A percentile compares a stretch with the other conserved stretches of the same genome.
Conservation (phyloP, 2,888 invertebrate genomes). For the Drosophila anomelani region DNA sequence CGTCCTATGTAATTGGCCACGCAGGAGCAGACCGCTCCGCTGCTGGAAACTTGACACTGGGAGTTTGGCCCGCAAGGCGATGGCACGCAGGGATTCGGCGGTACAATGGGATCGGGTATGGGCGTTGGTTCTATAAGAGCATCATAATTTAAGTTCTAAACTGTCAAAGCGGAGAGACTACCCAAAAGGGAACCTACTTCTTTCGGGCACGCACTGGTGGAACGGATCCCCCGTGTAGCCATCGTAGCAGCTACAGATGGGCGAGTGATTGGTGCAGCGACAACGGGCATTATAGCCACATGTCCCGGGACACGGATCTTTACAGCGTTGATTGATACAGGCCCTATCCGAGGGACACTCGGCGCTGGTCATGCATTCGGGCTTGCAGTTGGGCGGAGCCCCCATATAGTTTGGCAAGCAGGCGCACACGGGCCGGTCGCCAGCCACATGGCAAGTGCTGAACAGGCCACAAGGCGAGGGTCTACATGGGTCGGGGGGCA, state of each 20-base stretch:
- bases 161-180: background rate
- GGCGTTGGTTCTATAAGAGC: conserved; percentile 70
- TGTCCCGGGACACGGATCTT: conserved; percentile 90
- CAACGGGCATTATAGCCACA: conserved; percentile 91
- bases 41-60: conserved; percentile 85
- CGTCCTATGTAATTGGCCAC: conserved; percentile 87
- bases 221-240: conserved; percentile 91
- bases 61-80: conserved; percentile 89
- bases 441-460: conserved; percentile 86
- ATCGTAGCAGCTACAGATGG: conserved; percentile 89
- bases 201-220: conserved; percentile 87
- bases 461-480: conserved; percentile 86
- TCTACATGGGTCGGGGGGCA: conserved; percentile 84
- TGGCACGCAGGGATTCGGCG: conserved; percentile 87
- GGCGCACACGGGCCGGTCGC: conserved; percentile 90
- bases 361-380: conserved; percentile 91
- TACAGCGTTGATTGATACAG: conserved; percentile 91
- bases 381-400: conserved; percentile 90
- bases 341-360: conserved; percentile 90
- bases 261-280: conserved; percentile 90
- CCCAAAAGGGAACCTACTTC: conserved; percentile 77
- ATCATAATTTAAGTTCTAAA: conserved; percentile 1
- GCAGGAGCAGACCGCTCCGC: conserved; percentile 87
- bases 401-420: conserved; percentile 90
- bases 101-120: conserved; percentile 72